Base-by-base conservation (phyloP, 2,888 invertebrate genomes). In the Scaptomyza flava region DNA sequence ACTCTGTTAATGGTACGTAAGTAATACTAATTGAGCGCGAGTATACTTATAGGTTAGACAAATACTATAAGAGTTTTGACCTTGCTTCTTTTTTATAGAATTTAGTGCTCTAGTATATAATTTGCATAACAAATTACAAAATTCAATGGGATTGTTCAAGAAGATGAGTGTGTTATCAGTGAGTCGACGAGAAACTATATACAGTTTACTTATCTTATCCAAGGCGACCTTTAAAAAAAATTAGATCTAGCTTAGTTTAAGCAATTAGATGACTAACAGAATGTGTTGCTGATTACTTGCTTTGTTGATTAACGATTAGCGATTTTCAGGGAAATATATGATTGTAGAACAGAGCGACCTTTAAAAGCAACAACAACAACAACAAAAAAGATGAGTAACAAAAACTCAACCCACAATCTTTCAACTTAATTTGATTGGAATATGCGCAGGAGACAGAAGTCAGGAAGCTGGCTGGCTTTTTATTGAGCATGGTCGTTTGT, bases 361-460 rank as follows among this genome's bases (percentile, higher is more conserved):
- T 9, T 30, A n/a, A 23, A n/a, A n/a, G n/a, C n/a, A 23, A 3
- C 23, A 11, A 12, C 5, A 11, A n/a, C 36, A 36, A n/a, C n/a
- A 12, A 36, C 12, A 34, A 48, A 17, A 34, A 38, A 38, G 17
- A 11, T 33, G 27, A 14, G 41, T 8, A n/a, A 43, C 36, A n/a
- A 6, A 51, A 65, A 56, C 41, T 38, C 54, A 59, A 53, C 60
- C 14, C 41, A 48, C 73, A 85, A 87, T 84, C 79, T 85, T 87
- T 89, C 62, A 89, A 77, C 79, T 87, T 85, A 85, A 85, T 85
- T 85, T 85, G 89, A 85, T 85, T 85, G 81, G 77, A 87, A 88
- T 85, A 76, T 81, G 79, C 81, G 79, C 68, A 73, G 61, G 59
- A 64, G 64, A 45, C 46, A 41, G 63, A 20, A 9, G 30, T 17